Conservation (phyloP, 1,140 invertebrate species). For the Aphelinus atriplicis region DNA sequence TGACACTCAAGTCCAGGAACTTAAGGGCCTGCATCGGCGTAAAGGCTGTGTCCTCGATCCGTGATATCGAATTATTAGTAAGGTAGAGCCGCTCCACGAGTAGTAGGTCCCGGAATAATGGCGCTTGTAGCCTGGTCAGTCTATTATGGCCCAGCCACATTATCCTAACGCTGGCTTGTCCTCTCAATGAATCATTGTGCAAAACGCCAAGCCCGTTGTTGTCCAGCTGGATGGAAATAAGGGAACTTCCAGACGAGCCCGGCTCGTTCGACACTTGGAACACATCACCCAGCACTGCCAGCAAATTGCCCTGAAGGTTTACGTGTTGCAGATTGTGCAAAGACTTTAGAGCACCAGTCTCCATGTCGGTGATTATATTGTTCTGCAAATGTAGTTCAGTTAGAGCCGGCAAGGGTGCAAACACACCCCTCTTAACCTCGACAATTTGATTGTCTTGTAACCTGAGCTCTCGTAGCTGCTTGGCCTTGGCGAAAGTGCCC, state of each 20-base stretch:
- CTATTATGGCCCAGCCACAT: conserved; percentile 90
- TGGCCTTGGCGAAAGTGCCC: conserved; percentile 79
- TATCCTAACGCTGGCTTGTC: conserved; percentile 83
- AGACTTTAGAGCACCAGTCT: conserved; percentile 83
- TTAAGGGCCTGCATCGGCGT: conserved; percentile 78
- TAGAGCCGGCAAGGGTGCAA: conserved; percentile 80
- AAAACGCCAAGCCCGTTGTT: conserved; percentile 82
- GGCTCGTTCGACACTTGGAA: conserved; percentile 70
- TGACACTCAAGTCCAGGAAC: conserved; percentile 81
- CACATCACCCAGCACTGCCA: conserved; percentile 82
- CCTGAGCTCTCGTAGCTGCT: conserved; percentile 80
- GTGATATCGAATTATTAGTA: conserved; percentile 82
- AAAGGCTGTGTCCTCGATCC: conserved; percentile 84
- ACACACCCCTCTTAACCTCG: conserved; percentile 79
- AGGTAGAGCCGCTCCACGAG: conserved; percentile 82
- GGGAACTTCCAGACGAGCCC: conserved; percentile 61
- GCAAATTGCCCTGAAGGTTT: conserved; percentile 84
- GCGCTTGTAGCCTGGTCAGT: conserved; percentile 75
- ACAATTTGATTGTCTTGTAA: conserved; percentile 86
- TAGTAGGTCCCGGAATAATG: conserved; percentile 79
- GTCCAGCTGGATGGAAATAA: conserved; percentile 87
- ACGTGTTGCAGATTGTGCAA: conserved; percentile 86
- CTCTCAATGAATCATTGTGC: conserved; percentile 80
- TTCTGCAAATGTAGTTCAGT: conserved; percentile 88
- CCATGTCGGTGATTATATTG: conserved; percentile 83